Evolutionary conservation across 2,888 invertebrate genomes (phyloP).

Genomic region (Lasius platythorax): DNA sequence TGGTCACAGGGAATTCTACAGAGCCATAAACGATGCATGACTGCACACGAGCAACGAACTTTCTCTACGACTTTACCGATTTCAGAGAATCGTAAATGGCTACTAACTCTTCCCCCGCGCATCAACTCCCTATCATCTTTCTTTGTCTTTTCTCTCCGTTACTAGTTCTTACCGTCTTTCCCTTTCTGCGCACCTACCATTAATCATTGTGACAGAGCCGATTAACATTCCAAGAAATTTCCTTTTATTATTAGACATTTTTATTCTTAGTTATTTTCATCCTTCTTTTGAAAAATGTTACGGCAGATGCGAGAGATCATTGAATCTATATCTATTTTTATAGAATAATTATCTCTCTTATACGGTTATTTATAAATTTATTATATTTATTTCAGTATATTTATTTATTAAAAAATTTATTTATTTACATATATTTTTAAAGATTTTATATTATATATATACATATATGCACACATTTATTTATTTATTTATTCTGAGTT

Average conservation of each 20-base stretch:
- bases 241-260: neutral
- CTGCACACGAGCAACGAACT: neutral
- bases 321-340: neutral
- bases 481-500: too few species aligned
- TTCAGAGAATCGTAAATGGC: slow-evolving; percentile 17
- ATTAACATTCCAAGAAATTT: neutral
- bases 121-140: neutral
- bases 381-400: neutral
- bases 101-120: neutral
- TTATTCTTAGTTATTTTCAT: neutral
- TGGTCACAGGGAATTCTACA: slow-evolving; percentile 26
- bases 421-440: neutral
- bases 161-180: neutral
- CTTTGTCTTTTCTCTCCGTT: neutral
- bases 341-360: neutral
- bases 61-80: slow-evolving; percentile 4
- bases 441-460: too few species aligned
- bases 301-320: neutral
- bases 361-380: neutral
- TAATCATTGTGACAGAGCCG: neutral
- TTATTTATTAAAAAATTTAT: neutral
- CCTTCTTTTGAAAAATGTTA: neutral
- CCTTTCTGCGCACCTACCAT: neutral
- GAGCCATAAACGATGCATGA: slow-evolving; percentile 35
- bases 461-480: too few species aligned